Evolutionary conservation across 2,888 invertebrate species (phyloP).

Genomic region (Lomographa bimaculata): DNA sequence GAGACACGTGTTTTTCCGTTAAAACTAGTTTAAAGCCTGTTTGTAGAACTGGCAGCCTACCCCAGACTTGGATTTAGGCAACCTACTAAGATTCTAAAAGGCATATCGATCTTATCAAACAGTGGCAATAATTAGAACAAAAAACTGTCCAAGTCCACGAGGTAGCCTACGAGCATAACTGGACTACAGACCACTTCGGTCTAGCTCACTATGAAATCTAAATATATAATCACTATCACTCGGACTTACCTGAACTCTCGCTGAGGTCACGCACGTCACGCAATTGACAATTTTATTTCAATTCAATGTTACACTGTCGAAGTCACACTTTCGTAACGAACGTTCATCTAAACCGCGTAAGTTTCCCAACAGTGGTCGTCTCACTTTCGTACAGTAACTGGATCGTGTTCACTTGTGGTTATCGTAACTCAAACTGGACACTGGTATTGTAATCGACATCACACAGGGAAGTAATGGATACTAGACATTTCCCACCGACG

Average conservation of each 20-base stretch:
- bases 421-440: conserved; percentile 74
- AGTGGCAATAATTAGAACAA: conserved; percentile 30
- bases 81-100: conserved; percentile 7
- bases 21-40: conserved; percentile 9
- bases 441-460: conserved; percentile 67
- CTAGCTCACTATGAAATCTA: conserved; percentile 21
- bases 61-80: conserved; percentile 9
- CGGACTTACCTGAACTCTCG: conserved; percentile 30
- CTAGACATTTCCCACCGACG: conserved; percentile 64
- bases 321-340: conserved; percentile 51
- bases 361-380: conserved; percentile 66
- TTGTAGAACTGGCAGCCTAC: conserved; percentile 1
- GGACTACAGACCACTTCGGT: conserved; percentile 15
- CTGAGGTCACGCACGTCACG: conserved; percentile 27
- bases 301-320: conserved; percentile 34
- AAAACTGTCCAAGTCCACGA: conserved; percentile 25
- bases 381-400: conserved; percentile 73
- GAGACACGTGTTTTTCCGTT: conserved; percentile 18
- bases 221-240: conserved; percentile 41
- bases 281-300: conserved; percentile 20
- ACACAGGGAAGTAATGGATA: conserved; percentile 76
- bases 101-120: conserved; percentile 13
- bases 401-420: conserved; percentile 79
- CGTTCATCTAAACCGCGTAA: conserved; percentile 71
- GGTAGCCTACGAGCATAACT: conserved; percentile 21